Evolutionary conservation across 2,888 invertebrate genomes (phyloP), one percentile per base, ranked within the genome.

Genomic region (Asteroscopus sphinx): DNA sequence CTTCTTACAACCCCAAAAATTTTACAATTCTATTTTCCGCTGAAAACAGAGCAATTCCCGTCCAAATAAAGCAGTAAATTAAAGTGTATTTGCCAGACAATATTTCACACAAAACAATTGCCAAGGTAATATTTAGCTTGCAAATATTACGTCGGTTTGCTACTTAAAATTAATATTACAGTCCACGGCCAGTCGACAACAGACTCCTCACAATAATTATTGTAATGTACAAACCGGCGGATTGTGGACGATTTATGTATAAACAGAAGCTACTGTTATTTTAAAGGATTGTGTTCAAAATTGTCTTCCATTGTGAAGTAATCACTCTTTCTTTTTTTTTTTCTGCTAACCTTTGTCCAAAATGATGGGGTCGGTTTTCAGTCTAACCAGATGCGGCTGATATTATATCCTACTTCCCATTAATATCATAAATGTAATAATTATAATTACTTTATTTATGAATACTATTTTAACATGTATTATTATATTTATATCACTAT

Each of bases 81-180:
- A 70, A 58, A 52, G 49, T 51, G 52, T 65, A 61, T 61, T 65
- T 74, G 52, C 42, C 13, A 30, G 40, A 58, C 51, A 58, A 63
- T 74, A 68, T 57, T 73, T 75, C 65, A 68, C 47, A 58, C 65
- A 68, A 68, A 71, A 73, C 63, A 73, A 77, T 61, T 76, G 67
- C 61, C 54, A 49, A 62, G 71, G 71, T 81, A 80, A 80, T 79
- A 76, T 76, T 73, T 70, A 67, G 70, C 75, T 67, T 55, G 79
- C 75, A 78, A 83, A 82, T 77, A 80, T 79, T 68, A 76, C 73
- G 54, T 46, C 30, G 68, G 73, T 72, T 72, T 67, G 68, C 76
- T 77, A 80, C 64, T 79, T 84, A 74, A 80, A 85, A 86, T 87
- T 87, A 86, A 87, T 86, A 83, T 82, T 68, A 68, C 76, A 68